Conservation (phyloP, 1,140 invertebrate species). For the Orius insidiosus region DNA sequence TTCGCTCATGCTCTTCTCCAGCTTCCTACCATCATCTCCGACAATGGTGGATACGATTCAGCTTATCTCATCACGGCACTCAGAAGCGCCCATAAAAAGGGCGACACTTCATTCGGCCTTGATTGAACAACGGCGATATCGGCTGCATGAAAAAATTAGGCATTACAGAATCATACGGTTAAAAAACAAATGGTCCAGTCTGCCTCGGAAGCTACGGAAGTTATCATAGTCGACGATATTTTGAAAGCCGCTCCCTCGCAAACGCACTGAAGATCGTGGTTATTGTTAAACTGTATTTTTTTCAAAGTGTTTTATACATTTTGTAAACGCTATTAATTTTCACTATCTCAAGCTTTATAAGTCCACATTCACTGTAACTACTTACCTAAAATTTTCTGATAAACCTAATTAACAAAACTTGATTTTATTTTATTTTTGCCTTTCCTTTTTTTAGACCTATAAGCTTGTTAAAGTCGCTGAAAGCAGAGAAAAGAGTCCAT, state of each 20-base stretch:
- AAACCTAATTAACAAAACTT: too few species aligned
- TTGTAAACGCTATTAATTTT: too few species aligned
- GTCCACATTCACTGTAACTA: too few species aligned
- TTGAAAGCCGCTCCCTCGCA: conserved; percentile 86
- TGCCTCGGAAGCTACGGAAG: conserved; percentile 93
- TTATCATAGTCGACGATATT: conserved; percentile 98
- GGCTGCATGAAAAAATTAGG: conserved; percentile 78
- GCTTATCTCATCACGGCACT: conserved; percentile 83
- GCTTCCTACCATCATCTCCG: conserved; percentile 88
- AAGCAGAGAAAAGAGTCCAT: too few species aligned
- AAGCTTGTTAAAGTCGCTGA: too few species aligned
- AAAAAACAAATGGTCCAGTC: conserved; percentile 90
- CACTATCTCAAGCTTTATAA: too few species aligned
- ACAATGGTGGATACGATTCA: conserved; percentile 97
- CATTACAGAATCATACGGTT: conserved; percentile 92
- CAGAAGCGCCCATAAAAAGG: conserved; percentile 71
- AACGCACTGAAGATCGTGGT: conserved; percentile 69
- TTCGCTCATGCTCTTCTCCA: conserved; percentile 77
- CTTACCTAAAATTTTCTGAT: too few species aligned
- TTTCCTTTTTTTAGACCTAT: too few species aligned
- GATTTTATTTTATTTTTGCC: too few species aligned
- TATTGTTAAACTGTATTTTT: conserved; percentile 44
- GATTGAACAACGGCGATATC: conserved; percentile 71
- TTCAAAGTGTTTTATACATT: background rate
- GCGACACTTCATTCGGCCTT: conserved; percentile 62